phyloP scores from a whole-genome alignment of 2,797 vertebrate genomes.

The Heteromormyrus szaboi region DNA sequence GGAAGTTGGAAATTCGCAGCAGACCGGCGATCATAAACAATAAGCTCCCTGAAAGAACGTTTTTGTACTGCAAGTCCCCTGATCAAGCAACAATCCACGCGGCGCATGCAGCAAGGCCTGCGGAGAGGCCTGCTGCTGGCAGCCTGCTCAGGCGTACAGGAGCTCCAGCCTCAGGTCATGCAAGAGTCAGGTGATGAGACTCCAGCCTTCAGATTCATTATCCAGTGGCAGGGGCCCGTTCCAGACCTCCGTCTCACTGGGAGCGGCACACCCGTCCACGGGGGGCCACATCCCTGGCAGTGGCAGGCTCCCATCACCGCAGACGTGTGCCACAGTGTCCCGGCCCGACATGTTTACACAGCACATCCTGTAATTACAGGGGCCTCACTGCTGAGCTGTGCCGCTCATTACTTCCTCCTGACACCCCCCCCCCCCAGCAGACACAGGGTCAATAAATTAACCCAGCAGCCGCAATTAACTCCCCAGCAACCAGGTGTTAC shows the following conservation, averaged over 20 bases:
- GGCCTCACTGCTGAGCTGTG: neutral
- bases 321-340: neutral
- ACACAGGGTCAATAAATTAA: conserved; percentile 18
- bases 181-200: neutral
- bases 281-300: neutral
- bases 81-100: neutral
- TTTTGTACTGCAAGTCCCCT: neutral
- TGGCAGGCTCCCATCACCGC: neutral
- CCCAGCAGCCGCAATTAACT: neutral
- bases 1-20: neutral
- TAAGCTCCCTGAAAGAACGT: neutral
- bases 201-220: neutral
- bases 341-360: neutral
- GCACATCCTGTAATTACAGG: conserved; percentile 24
- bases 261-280: neutral
- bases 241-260: neutral
- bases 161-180: neutral
- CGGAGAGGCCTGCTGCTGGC: neutral
- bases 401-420: conserved; percentile 8
- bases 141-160: neutral
- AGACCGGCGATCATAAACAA: neutral
- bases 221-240: neutral
- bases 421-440: neutral
- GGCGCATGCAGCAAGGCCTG: neutral
- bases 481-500: conserved; percentile 11